These are phyloP conservation scores for Menura novaehollandiae DNA, from an alignment of 2,113 vertebrate species.

Conservation along the genomic window DNA sequence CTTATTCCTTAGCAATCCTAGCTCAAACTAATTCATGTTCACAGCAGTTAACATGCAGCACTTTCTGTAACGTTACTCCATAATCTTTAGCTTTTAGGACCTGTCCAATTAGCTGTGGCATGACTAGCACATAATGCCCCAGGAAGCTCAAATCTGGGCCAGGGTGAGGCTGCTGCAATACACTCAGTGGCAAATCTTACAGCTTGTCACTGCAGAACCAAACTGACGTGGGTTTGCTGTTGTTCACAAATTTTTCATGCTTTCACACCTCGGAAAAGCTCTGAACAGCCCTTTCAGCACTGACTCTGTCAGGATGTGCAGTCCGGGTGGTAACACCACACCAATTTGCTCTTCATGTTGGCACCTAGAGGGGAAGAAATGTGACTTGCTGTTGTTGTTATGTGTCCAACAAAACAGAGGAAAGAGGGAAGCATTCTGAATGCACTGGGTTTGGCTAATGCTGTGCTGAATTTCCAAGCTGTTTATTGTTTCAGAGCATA, in stretches of 20 bases:
- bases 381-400: not conserved
- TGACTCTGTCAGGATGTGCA: not conserved
- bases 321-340: not conserved
- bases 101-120: not conserved
- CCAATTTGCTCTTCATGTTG: not conserved
- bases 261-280: not conserved
- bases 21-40: not conserved
- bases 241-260: not conserved
- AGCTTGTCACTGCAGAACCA: not conserved
- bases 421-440: not conserved
- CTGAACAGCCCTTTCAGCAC: not conserved
- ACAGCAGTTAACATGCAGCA: not conserved
- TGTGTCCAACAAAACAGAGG: not conserved
- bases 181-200: not conserved
- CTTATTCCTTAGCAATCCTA: not conserved
- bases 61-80: not conserved
- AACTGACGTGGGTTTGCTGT: not conserved
- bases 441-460: not conserved
- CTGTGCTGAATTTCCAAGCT: not conserved
- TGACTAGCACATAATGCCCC: not conserved
- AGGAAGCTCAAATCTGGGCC: not conserved
- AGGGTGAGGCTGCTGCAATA: not conserved
- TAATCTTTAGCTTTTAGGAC: not conserved
- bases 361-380: not conserved
- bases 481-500: not conserved